Evolutionary conservation across 37 sponge, comb jelly and placozoan genomes (phyloP).

Genomic region (Ephydatia muelleri): DNA sequence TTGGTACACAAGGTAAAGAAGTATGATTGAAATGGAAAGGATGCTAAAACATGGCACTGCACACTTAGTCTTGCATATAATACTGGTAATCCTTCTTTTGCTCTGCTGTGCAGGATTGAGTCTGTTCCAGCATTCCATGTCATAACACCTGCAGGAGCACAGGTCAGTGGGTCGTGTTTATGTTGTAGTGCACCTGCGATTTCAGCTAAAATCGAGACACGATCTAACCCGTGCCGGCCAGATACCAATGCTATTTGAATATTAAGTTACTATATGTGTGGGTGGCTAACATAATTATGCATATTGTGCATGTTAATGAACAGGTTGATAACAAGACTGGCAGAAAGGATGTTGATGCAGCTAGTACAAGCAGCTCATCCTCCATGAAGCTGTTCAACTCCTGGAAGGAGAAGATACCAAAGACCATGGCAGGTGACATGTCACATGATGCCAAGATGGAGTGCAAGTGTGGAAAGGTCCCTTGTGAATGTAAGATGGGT

Average conservation of each 20-base stretch:
- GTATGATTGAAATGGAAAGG: neutral
- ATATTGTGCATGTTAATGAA: too few relatives aligned
- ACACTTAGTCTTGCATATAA: too few relatives aligned
- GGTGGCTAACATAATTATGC: too few relatives aligned
- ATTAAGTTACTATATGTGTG: too few relatives aligned
- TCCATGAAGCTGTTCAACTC: conserved; percentile 58
- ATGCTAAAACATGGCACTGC: too few relatives aligned
- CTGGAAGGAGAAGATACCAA: conserved; percentile 42
- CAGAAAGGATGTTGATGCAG: conserved; percentile 64
- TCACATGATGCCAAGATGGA: neutral
- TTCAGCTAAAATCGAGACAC: too few relatives aligned
- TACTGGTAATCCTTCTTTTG: neutral
- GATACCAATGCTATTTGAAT: too few relatives aligned
- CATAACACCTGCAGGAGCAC: neutral
- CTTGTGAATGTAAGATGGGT: neutral
- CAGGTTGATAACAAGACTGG: conserved; percentile 59
- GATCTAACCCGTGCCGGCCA: too few relatives aligned
- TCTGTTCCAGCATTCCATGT: neutral
- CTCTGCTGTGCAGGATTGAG: neutral
- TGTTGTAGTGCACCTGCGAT: too few relatives aligned
- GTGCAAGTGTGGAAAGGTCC: conserved; percentile 1
- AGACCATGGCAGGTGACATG: neutral
- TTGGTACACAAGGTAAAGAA: neutral
- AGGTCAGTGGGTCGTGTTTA: too few relatives aligned
- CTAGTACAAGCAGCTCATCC: conserved; percentile 22